These are phyloP conservation scores for Oryctolagus cuniculus DNA, from an alignment of 2,113 vertebrate species.

Conservation along the genomic window mOryCun1.1 NC_091440.1:61631501-61632000, in stretches of 20 bases:
- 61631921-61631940: background rate
- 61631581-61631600: too few relatives aligned
- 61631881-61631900: background rate
- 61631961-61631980: background rate
- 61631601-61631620: too few relatives aligned
- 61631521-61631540: constrained; percentile 91
- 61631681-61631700: too few relatives aligned
- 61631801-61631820: background rate
- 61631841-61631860: background rate
- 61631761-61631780: too few relatives aligned
- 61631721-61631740: too few relatives aligned
- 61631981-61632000: background rate
- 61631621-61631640: too few relatives aligned
- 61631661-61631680: too few relatives aligned
- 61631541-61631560: constrained; percentile 95
- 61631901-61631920: background rate
- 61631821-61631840: background rate
- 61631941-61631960: background rate
- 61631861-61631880: background rate
- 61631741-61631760: too few relatives aligned
- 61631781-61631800: too few relatives aligned
- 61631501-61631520: constrained; percentile 93
- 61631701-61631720: too few relatives aligned
- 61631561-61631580: constrained; percentile 92
- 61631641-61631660: too few relatives aligned